Conservation (phyloP, 2,888 invertebrate genomes). For the Sphaerophoria taeniata region DNA sequence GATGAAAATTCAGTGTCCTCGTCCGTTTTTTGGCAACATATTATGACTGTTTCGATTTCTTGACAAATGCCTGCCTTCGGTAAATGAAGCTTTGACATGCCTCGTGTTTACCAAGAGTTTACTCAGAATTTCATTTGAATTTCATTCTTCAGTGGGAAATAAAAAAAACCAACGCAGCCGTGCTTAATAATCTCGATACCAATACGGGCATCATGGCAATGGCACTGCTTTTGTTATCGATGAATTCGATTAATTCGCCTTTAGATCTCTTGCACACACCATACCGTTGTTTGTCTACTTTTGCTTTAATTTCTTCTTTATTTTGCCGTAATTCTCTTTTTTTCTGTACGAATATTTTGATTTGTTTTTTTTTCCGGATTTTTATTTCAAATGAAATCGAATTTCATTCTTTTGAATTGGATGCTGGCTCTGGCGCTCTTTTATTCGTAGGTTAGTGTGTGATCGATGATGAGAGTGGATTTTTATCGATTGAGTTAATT, state of each 20-base stretch:
- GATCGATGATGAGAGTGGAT: slow-evolving; percentile 57
- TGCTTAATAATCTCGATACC: too few species aligned
- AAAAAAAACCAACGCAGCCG: not conserved
- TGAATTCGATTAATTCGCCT: slow-evolving; percentile 58
- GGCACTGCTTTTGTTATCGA: slow-evolving; percentile 45
- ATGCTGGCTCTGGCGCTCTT: slow-evolving; percentile 21
- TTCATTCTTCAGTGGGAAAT: slow-evolving; percentile 12
- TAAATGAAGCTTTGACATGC: not conserved
- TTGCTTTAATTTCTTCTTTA: slow-evolving; percentile 20
- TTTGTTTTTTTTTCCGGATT: slow-evolving; percentile 3
- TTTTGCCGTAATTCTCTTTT: not conserved
- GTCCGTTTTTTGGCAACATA: slow-evolving; percentile 7
- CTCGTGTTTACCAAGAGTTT: not conserved
- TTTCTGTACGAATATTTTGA: slow-evolving; percentile 3
- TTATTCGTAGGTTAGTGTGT: not conserved
- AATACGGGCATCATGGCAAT: not conserved
- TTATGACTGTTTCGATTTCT: not conserved
- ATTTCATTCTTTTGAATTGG: slow-evolving; percentile 54
- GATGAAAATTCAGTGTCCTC: slow-evolving; percentile 31
- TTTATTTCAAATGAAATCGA: slow-evolving; percentile 55
- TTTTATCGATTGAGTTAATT: slow-evolving; percentile 59
- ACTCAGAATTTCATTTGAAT: slow-evolving; percentile 26
- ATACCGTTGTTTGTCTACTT: slow-evolving; percentile 26
- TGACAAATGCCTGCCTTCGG: not conserved
- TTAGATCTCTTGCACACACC: slow-evolving; percentile 55